A percentile compares a stretch with the other conserved stretches of the same genome.
Conservation (phyloP, 2,113 vertebrate genomes). For the Amphiprion ocellaris region DNA sequence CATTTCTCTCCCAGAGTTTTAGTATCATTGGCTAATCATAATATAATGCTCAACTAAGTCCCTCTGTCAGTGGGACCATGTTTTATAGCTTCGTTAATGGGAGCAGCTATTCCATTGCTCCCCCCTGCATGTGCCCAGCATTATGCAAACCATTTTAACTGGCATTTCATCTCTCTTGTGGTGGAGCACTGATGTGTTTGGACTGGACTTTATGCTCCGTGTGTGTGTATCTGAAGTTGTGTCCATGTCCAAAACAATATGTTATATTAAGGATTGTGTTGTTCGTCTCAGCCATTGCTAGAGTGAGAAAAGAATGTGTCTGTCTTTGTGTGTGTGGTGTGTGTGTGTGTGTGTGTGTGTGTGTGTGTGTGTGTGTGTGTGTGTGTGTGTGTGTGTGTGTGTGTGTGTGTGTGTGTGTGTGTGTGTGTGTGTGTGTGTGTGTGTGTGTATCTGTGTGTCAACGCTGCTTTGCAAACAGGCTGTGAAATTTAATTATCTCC, state of each 20-base stretch:
- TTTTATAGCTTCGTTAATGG: constrained; percentile 83
- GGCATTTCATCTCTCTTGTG: constrained; percentile 67
- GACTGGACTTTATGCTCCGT: constrained; percentile 31
- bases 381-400: constrained; percentile 49
- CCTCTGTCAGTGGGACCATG: constrained; percentile 75
- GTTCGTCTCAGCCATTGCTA: constrained; percentile 45
- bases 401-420: constrained; percentile 29
- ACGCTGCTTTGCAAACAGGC: constrained; percentile 84
- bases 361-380: constrained; percentile 53
- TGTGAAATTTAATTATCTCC: constrained; percentile 90
- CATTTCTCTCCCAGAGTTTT: constrained; percentile 72
- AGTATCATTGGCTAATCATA: constrained; percentile 83
- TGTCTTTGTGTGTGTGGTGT: constrained; percentile 22
- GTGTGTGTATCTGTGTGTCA: constrained; percentile 59
- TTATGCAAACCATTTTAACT: constrained; percentile 78
- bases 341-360: too few species aligned
- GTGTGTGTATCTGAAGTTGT: constrained; percentile 25
- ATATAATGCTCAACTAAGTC: constrained; percentile 83
- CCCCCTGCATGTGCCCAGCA: constrained; percentile 65
- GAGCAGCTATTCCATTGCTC: constrained; percentile 70
- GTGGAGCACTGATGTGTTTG: constrained; percentile 57
- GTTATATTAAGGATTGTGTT: constrained; percentile 62
- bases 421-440: constrained; percentile 52
- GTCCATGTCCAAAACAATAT: constrained; percentile 54
- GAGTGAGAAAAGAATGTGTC: constrained; percentile 42